Base-by-base conservation (phyloP, 2,888 invertebrate species). In the Apamea epomidion region DNA sequence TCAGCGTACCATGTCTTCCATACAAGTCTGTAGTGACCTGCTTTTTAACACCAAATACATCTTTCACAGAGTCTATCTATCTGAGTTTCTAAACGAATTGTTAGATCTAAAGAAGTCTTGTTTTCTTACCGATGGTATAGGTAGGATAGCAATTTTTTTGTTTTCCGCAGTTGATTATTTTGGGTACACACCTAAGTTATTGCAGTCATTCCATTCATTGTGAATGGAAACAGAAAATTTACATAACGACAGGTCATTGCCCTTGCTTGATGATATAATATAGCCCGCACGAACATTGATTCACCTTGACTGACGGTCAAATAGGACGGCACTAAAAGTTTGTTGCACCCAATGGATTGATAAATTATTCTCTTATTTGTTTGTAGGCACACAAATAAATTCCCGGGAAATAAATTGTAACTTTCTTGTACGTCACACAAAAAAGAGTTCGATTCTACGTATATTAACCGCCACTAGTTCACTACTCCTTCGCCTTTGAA, bases 291-390 rank as follows among this genome's bases (percentile, higher is more conserved):
- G 37, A 21, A 80, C 29, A 16, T 65, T 78, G 32, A 51, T 83
- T 75, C 76, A 67, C 83, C 67, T 75, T 60, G 76, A 67, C 42
- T 42, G 67, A 42, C 72, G 54, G 72, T 81, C 76, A 67, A 60
- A 83, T 67, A 60, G n/a, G 76, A 75, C 58, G 76, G 16, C 21
- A 37, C n/a, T 60, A n/a, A 48, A 29, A 69, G 76, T 60, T 80
- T 74, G 25, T 74, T 80, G 67, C 76, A 82, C 48, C 29, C 75
- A 60, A 42, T 67, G 18, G 6, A 65, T 58, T 37, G 10, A 48
- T 67, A 42, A 42, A 67, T 74, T 74, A 54, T 48, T 29, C 14
- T 64, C 8, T 62, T 69, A 58, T 37, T 68, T 42, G 51, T 70
- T 51, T 74, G 16, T 45, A 58, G 25, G 25, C 37, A 45, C 71